These are phyloP conservation scores for Lutjanus erythropterus DNA, from an alignment of 2,113 vertebrate species.

Conservation along the genomic window DNA sequence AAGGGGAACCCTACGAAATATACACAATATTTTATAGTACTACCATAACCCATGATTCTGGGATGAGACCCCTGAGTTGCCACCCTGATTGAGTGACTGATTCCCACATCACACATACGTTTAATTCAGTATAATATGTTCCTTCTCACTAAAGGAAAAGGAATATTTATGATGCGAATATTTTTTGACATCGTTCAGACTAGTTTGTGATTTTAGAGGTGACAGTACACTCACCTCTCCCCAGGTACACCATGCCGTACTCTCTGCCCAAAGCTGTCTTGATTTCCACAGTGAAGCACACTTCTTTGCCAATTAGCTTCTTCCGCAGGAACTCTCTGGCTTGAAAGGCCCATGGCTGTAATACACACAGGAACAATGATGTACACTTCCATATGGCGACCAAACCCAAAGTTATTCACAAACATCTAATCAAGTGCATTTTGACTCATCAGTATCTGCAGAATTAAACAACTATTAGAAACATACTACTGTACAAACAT, in stretches of 20 bases:
- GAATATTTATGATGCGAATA: background rate
- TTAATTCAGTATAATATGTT: background rate
- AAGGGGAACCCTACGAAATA: too few species aligned
- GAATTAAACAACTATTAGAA: background rate
- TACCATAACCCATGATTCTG: background rate
- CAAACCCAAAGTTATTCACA: background rate
- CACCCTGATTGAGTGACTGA: too few species aligned
- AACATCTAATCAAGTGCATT: background rate
- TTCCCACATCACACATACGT: background rate
- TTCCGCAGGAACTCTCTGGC: slow-evolving; percentile 96
- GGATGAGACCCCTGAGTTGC: too few species aligned
- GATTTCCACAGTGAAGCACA: slow-evolving; percentile 97
- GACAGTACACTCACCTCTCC: slow-evolving; percentile 87
- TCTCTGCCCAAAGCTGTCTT: slow-evolving; percentile 92
- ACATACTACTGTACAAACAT: background rate
- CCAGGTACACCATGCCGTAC: slow-evolving; percentile 96
- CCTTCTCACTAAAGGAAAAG: background rate
- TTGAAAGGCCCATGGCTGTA: slow-evolving; percentile 96
- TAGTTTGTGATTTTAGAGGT: background rate
- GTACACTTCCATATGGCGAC: background rate
- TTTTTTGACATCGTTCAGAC: background rate
- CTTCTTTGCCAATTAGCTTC: slow-evolving; percentile 98
- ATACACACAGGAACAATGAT: slow-evolving; percentile 33
- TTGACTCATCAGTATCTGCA: background rate
- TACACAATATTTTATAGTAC: background rate